A percentile compares a stretch with the other conserved stretches of the same genome.
phyloP scores from a whole-genome alignment of 1,140 invertebrate genomes.

The Lucilia sericata region DNA sequence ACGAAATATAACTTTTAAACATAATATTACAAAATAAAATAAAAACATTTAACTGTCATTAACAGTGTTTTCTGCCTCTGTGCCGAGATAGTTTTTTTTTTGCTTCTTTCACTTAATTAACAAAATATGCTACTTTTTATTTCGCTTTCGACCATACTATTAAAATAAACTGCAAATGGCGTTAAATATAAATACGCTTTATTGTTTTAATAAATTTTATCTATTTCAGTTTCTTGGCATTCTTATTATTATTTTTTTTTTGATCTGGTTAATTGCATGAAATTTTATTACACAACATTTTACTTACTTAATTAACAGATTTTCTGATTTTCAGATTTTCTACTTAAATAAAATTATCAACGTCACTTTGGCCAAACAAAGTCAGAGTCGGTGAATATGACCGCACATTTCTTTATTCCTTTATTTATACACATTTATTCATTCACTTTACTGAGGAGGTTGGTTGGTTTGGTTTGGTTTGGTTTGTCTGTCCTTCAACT shows the following conservation, averaged over 20 bases:
- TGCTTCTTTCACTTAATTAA: slow-evolving; percentile 9
- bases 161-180: not conserved
- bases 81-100: not conserved
- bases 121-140: not conserved
- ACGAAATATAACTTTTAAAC: not conserved
- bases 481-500: not conserved
- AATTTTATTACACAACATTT: slow-evolving; percentile 2
- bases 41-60: slow-evolving; percentile 30
- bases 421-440: slow-evolving; percentile 2
- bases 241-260: not conserved
- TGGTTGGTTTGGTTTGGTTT: not conserved
- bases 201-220: slow-evolving; percentile 29
- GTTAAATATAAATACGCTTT: not conserved
- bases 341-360: slow-evolving; percentile 3
- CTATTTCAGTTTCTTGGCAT: not conserved
- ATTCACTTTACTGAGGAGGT: not conserved
- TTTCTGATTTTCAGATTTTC: not conserved
- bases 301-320: slow-evolving; percentile 21
- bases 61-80: not conserved
- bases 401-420: not conserved
- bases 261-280: not conserved
- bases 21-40: too few species aligned
- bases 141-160: not conserved
- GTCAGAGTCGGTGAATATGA: not conserved
- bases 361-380: not conserved